A percentile compares a stretch with the other conserved stretches of the same genome.
These are phyloP conservation scores for Schizopygopsis pylzovi DNA, from an alignment of 2,797 vertebrate species.

Conservation along the genomic window DNA sequence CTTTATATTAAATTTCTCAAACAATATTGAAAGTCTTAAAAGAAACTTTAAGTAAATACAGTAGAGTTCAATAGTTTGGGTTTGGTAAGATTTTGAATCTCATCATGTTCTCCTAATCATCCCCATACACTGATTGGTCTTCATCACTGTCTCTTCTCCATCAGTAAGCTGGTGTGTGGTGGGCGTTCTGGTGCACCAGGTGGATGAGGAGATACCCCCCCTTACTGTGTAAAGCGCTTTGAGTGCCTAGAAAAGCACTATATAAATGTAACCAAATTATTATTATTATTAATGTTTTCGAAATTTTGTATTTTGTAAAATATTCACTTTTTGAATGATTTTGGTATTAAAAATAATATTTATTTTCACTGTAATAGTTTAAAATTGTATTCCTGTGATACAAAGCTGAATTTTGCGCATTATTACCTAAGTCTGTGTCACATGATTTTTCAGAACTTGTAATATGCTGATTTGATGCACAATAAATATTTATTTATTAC, in stretches of 20 bases:
- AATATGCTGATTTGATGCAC: neutral
- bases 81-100: neutral
- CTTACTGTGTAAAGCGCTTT: too few relatives aligned
- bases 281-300: neutral
- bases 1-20: neutral
- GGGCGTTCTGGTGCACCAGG: too few relatives aligned
- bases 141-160: too few relatives aligned
- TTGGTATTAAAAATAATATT: neutral
- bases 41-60: neutral
- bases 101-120: too few relatives aligned
- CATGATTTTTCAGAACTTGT: neutral
- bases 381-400: neutral
- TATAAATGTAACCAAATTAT: too few relatives aligned
- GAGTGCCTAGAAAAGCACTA: too few relatives aligned
- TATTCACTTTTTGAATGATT: too few relatives aligned
- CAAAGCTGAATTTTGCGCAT: neutral
- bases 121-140: too few relatives aligned
- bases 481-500: neutral
- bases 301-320: neutral
- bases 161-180: too few relatives aligned
- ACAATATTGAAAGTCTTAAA: neutral
- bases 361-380: neutral
- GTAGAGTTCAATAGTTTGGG: neutral
- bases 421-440: neutral
- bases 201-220: too few relatives aligned